These are phyloP conservation scores for Pocota personata DNA, from an alignment of 2,888 invertebrate genomes.

Conservation along the genomic window DNA sequence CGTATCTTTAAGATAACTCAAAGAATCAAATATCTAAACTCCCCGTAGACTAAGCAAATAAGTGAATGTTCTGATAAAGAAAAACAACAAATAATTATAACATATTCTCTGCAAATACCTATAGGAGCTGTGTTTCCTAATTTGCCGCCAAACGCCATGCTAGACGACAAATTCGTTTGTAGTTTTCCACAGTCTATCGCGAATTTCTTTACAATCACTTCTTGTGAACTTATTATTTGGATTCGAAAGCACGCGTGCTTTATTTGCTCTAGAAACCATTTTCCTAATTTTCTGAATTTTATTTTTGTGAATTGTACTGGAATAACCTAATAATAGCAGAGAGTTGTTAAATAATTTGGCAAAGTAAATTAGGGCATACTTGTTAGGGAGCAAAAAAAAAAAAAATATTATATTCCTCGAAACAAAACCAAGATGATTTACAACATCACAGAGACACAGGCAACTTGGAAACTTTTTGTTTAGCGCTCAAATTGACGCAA, in stretches of 20 bases:
- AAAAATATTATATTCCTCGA: background rate
- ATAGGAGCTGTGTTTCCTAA: background rate
- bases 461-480: constrained; percentile 7
- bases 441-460: background rate
- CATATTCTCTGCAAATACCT: background rate
- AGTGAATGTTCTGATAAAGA: constrained; percentile 4
- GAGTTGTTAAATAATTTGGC: constrained; percentile 6
- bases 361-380: constrained; percentile 10
- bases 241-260: constrained; percentile 18
- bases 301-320: background rate
- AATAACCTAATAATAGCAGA: constrained; percentile 12
- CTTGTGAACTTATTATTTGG: background rate
- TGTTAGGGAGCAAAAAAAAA: background rate
- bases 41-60: background rate
- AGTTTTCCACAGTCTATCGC: background rate
- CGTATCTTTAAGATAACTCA: constrained; percentile 6
- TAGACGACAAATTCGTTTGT: background rate
- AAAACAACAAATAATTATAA: background rate
- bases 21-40: background rate
- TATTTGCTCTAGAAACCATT: background rate
- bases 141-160: background rate
- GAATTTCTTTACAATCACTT: background rate
- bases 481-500: constrained; percentile 9
- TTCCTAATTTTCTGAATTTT: background rate
- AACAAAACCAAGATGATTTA: constrained; percentile 3